Conservation (phyloP, 2,797 vertebrate genomes). For the Aselliscus stoliczkanus region DNA sequence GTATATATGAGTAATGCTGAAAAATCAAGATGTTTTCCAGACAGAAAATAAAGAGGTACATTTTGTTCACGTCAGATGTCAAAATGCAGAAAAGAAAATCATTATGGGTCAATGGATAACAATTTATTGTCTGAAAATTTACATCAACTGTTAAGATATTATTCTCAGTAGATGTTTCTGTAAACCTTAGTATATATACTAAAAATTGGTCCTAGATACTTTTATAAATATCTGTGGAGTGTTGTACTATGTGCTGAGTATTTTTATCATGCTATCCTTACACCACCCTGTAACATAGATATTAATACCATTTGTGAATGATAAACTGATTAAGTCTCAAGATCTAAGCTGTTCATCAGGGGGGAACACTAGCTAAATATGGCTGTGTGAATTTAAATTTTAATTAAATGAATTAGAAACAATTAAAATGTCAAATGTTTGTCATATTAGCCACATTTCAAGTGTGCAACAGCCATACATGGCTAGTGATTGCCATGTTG, state of each 20-base stretch:
- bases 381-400: not conserved
- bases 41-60: not conserved
- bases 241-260: not conserved
- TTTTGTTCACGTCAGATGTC: not conserved
- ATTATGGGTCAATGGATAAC: not conserved
- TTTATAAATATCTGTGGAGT: not conserved
- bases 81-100: not conserved
- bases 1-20: not conserved
- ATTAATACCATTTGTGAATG: not conserved
- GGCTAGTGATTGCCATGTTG: not conserved
- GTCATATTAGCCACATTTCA: not conserved
- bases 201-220: not conserved
- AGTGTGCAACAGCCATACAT: not conserved
- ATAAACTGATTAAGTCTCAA: not conserved
- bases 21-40: not conserved
- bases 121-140: not conserved
- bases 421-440: not conserved
- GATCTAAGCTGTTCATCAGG: not conserved
- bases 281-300: not conserved
- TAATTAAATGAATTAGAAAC: not conserved
- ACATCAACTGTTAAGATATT: not conserved
- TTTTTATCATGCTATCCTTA: not conserved
- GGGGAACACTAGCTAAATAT: not conserved
- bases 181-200: not conserved
- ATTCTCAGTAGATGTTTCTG: not conserved